Evolutionary conservation across 2,888 invertebrate species (phyloP), one percentile per base, ranked within the genome.

Genomic region (Epicampocera succincta): DNA sequence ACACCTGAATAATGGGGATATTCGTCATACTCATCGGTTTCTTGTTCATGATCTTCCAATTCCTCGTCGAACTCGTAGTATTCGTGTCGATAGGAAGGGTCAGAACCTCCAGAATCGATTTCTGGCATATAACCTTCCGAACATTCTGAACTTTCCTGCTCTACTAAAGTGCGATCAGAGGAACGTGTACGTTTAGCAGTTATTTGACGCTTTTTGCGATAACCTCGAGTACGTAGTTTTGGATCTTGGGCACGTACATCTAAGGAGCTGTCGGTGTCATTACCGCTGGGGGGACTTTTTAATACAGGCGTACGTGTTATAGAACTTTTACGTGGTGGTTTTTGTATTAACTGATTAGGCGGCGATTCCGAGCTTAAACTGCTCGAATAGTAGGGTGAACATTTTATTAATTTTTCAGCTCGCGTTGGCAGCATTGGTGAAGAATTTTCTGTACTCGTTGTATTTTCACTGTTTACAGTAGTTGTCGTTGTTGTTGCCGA

Each of bases 361-460:
- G 95, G 95, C 29, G 95, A 94, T 85, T 95, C 95, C 0, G 95
- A 95, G 87, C 95, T 95, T 48, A 95, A 90, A 86, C 95, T 95
- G 86, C 95, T 95, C 33, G 95, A 95, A 89, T 95, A 95, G 87
- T 95, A 95, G 0, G 95, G 95, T 1, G 95, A 95, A 87, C 95
- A 95, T 87, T 94, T 94, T 0, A 94, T 92, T 38, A 95, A 89
- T 84, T 93, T 93, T 60, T 92, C 90, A 4, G 91, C 90, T 15
- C 91, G 87, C 72, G 87, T 88, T 40, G 89, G 88, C 87, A 90
- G 85, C 86, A 89, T 88, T 19, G 91, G 90, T 0, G 91, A 91
- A 12, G 88, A 90, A 40, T 89, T 90, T 69, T 90, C 90, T 4
- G 90, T 89, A 78, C 89, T 90, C 38, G 87, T 88, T 83, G 93